Percentiles rank a stretch among this genome's conserved stretches.
Evolutionary conservation across 2,113 vertebrate genomes (phyloP).

Genomic region (Panurus biarmicus): DNA sequence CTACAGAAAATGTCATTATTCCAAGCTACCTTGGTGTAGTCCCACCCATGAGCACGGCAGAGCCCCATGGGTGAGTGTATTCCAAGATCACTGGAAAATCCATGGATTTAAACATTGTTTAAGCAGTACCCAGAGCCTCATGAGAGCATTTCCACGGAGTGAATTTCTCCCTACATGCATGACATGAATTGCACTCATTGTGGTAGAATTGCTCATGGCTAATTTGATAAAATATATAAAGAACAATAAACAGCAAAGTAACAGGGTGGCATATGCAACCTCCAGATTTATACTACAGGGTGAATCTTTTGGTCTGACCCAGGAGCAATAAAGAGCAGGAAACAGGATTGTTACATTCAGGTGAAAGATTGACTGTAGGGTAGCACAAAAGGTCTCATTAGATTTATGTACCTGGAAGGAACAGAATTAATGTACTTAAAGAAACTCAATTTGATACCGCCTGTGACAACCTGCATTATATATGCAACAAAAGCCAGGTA

Average conservation of each 20-base stretch:
- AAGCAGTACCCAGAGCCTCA: background rate
- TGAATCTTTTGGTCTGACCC: conserved; percentile 1
- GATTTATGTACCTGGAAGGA: conserved; percentile 9
- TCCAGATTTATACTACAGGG: background rate
- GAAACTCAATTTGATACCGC: background rate
- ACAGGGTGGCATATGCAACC: background rate
- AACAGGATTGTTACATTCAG: background rate
- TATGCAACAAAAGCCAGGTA: background rate
- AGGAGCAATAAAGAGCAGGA: background rate
- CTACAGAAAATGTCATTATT: background rate
- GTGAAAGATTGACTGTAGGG: background rate
- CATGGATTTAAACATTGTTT: background rate
- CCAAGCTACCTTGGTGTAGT: background rate
- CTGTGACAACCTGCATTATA: background rate
- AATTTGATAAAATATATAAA: background rate
- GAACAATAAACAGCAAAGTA: background rate
- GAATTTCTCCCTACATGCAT: background rate
- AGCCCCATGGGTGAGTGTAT: background rate
- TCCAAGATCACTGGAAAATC: background rate
- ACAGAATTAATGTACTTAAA: background rate
- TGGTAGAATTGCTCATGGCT: background rate
- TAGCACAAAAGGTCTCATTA: background rate
- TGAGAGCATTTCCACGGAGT: background rate
- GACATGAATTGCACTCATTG: background rate
- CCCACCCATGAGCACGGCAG: background rate